These are phyloP conservation scores for Acridotheres tristis DNA, from an alignment of 2,797 vertebrate genomes.

Conservation along the genomic window DNA sequence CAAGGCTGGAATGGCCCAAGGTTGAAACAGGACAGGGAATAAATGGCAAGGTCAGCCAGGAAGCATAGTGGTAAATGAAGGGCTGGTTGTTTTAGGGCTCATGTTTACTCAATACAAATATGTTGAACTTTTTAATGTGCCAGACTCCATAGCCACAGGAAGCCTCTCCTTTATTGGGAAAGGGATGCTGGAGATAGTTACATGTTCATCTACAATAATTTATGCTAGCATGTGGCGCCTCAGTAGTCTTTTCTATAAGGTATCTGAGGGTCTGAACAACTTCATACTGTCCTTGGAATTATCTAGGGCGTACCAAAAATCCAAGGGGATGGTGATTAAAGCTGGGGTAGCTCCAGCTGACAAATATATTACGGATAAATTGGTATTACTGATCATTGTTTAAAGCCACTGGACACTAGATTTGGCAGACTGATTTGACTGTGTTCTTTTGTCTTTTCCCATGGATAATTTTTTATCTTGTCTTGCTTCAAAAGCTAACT, in stretches of 20 bases:
- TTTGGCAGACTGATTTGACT: slow-evolving; percentile 51
- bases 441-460: slow-evolving; percentile 55
- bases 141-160: neutral
- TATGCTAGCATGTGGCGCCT: slow-evolving; percentile 15
- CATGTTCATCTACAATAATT: slow-evolving; percentile 53
- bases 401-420: slow-evolving; percentile 48
- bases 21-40: neutral
- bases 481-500: slow-evolving; percentile 59
- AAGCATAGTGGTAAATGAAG: neutral
- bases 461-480: slow-evolving; percentile 52
- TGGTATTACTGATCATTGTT: slow-evolving; percentile 34
- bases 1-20: neutral
- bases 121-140: neutral
- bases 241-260: slow-evolving; percentile 45
- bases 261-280: slow-evolving; percentile 44
- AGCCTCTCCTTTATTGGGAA: neutral
- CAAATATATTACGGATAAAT: slow-evolving; percentile 54
- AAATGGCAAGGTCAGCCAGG: neutral
- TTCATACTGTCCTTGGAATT: slow-evolving; percentile 45
- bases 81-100: neutral
- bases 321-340: slow-evolving; percentile 23
- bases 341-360: slow-evolving; percentile 38
- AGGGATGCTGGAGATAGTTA: neutral
- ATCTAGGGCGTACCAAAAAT: neutral
- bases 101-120: neutral